A percentile compares a stretch with the other conserved stretches of the same genome.
Evolutionary conservation across 2,888 invertebrate genomes (phyloP).

Genomic region (Oligia fasciuncula): DNA sequence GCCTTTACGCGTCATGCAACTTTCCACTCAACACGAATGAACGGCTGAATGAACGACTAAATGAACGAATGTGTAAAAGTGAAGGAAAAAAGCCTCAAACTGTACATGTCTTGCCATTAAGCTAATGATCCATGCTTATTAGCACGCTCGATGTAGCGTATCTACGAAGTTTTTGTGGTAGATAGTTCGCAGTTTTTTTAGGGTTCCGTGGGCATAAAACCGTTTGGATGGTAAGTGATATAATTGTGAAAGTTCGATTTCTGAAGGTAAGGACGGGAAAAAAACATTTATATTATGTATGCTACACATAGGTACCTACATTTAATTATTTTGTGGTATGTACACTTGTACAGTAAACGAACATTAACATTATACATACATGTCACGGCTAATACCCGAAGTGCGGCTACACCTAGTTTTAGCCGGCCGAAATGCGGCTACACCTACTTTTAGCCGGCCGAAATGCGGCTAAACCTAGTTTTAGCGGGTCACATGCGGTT

Average conservation of each 20-base stretch:
- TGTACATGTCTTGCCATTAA: slow-evolving; percentile 66
- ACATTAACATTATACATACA: no score
- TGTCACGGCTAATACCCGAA: no score
- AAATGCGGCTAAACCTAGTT: no score
- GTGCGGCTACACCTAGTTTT: no score
- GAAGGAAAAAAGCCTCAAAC: slow-evolving; percentile 61
- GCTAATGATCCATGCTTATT: slow-evolving; percentile 71
- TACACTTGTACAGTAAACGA: no score
- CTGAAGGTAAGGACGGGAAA: not conserved
- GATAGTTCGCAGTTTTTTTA: slow-evolving; percentile 41
- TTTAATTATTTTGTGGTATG: not conserved
- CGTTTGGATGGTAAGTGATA: not conserved
- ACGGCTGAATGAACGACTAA: slow-evolving; percentile 49
- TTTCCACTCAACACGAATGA: slow-evolving; percentile 55
- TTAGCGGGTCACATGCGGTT: no score
- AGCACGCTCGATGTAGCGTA: slow-evolving; percentile 65
- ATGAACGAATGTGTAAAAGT: slow-evolving; percentile 54
- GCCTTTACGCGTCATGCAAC: slow-evolving; percentile 22
- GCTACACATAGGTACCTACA: not conserved
- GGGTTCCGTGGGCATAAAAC: slow-evolving; percentile 25
- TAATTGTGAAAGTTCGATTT: not conserved
- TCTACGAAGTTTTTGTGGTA: slow-evolving; percentile 57
- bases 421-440: no score
- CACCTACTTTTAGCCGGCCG: no score
- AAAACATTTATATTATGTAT: not conserved